A percentile compares a stretch with the other conserved stretches of the same genome.
These are phyloP conservation scores for Agrypnia vestita DNA, from an alignment of 1,140 invertebrate genomes.

Conservation along the genomic window DNA sequence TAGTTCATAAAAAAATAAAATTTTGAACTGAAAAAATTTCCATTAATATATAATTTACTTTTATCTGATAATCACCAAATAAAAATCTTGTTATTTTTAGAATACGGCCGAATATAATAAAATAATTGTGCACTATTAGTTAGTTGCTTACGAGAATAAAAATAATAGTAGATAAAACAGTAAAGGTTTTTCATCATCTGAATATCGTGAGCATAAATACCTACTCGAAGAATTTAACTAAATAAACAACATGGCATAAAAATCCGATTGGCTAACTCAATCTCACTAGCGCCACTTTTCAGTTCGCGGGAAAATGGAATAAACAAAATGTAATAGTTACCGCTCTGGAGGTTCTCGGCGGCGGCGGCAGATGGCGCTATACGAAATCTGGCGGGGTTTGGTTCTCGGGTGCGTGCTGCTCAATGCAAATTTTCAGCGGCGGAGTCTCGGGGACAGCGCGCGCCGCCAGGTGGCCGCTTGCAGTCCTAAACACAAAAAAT, in stretches of 20 bases:
- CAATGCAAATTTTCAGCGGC: constrained; percentile 32
- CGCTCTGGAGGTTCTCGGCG: constrained; percentile 32
- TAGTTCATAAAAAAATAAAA: too few relatives aligned
- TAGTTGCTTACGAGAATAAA: too few relatives aligned
- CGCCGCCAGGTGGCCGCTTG: constrained; percentile 34
- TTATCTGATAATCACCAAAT: too few relatives aligned
- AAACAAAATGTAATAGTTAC: not conserved
- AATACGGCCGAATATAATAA: too few relatives aligned
- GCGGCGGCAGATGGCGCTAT: constrained; percentile 23
- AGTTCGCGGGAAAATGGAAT: constrained; percentile 1
- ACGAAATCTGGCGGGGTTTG: constrained; percentile 38
- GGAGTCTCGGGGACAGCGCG: constrained; percentile 5
- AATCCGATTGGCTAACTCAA: not conserved
- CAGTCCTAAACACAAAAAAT: not conserved
- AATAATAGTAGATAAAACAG: too few relatives aligned
- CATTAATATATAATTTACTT: too few relatives aligned
- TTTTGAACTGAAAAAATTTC: too few relatives aligned
- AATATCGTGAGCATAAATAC: too few relatives aligned
- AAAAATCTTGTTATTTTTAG: too few relatives aligned
- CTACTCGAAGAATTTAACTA: not conserved
- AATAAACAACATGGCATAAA: too few relatives aligned
- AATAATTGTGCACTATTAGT: too few relatives aligned
- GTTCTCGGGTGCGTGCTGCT: constrained; percentile 13
- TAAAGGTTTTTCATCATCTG: too few relatives aligned
- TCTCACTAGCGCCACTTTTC: constrained; percentile 2